phyloP scores from a whole-genome alignment of 53 echinoderm and acorn worm species.

The Arbacia lixula region DNA sequence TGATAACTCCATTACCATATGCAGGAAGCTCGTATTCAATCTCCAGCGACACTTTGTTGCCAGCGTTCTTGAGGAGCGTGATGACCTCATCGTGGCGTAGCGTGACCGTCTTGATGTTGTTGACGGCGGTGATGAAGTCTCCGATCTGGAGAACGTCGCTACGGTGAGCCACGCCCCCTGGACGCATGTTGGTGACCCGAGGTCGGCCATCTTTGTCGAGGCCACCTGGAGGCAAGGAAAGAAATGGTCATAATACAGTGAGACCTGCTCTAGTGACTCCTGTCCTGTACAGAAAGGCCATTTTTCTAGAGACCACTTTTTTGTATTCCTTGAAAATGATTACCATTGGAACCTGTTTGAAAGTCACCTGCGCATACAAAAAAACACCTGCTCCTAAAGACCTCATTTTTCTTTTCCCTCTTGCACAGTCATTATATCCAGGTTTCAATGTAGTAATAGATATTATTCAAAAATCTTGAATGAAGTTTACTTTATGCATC shows the following conservation, averaged over 20 bases:
- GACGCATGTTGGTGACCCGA: conserved; percentile 92
- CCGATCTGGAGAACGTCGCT: conserved; percentile 80
- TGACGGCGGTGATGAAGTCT: conserved; percentile 91
- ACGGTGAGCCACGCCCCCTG: conserved; percentile 93
- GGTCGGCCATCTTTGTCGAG: conserved; percentile 95
- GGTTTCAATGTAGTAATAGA: too few species aligned
- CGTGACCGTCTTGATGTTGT: conserved; percentile 79
- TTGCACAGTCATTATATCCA: too few species aligned
- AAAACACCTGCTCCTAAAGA: too few species aligned
- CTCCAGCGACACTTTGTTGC: conserved; percentile 84
- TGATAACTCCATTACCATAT: conserved; percentile 27
- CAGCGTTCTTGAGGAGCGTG: conserved; percentile 85
- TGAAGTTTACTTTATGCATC: too few species aligned
- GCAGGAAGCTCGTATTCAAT: conserved; percentile 94
- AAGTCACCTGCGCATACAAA: too few species aligned
- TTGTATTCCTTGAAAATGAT: too few species aligned
- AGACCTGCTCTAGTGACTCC: too few species aligned
- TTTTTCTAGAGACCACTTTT: too few species aligned
- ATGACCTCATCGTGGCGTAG: conserved; percentile 96
- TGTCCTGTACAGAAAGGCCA: too few species aligned
- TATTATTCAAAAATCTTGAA: too few species aligned
- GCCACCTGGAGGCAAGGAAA: conserved; percentile 65
- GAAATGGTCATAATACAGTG: neutral
- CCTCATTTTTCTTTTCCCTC: too few species aligned
- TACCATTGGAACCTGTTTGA: too few species aligned